phyloP scores from a whole-genome alignment of 2,113 vertebrate species.

The Psittacara wagleri region DNA sequence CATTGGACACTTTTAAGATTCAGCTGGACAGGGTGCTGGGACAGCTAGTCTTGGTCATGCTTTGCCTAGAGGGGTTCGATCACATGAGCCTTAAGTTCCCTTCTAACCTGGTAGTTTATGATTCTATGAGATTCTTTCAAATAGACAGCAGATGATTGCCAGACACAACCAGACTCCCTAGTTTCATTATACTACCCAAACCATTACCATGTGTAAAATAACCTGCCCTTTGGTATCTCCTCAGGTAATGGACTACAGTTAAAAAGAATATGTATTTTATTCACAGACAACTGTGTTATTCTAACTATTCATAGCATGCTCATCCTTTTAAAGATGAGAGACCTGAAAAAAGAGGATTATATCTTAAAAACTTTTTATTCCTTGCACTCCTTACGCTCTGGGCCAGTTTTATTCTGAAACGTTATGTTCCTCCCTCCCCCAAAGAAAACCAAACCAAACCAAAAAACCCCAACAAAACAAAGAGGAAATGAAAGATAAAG shows the following conservation, averaged over 20 bases:
- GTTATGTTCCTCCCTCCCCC: not conserved
- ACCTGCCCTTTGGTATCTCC: not conserved
- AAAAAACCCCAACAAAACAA: not conserved
- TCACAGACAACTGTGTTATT: not conserved
- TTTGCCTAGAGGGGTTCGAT: not conserved
- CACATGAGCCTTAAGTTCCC: not conserved
- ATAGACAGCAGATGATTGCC: not conserved
- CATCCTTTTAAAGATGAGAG: not conserved
- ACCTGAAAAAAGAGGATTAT: not conserved
- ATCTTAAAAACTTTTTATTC: not conserved
- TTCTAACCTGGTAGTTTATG: not conserved
- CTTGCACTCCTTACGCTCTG: not conserved
- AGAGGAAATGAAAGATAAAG: not conserved
- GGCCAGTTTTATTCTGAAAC: not conserved
- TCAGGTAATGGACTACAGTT: not conserved
- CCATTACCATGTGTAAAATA: not conserved
- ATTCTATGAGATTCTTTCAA: not conserved
- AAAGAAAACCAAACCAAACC: not conserved
- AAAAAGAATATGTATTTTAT: not conserved
- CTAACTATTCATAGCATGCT: not conserved
- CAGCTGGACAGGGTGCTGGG: not conserved
- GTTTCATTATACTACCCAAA: not conserved
- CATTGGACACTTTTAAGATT: not conserved
- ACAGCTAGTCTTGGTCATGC: not conserved
- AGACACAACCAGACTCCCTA: rapidly evolving